Base-by-base conservation (phyloP, 2,888 invertebrate genomes). In the Phengaris arion region DNA sequence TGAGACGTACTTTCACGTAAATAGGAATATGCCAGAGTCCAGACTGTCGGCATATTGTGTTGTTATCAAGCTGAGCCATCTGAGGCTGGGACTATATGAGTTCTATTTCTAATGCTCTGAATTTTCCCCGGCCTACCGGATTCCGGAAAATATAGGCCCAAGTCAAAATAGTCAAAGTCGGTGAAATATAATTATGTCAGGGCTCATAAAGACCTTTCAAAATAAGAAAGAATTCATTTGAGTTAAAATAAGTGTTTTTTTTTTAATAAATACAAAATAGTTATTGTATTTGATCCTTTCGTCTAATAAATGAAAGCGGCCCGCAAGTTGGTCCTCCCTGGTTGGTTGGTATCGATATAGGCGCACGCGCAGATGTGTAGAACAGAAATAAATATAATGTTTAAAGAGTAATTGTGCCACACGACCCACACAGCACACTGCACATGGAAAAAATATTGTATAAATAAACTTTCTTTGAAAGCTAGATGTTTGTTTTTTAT, bases 381-480 rank as follows among this genome's bases (percentile, higher is more conserved):
- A 81, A 86, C 91, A 90, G 89, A 92, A 91, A 92, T 92, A 92
- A 91, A 92, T 91, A 91, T 85, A 88, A 90, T 91, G 90, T 88
- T 86, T 35, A 35, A 35, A 83, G 81, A 80, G 83, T 89, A 93
- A 93, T 92, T 92, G 93, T 91, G 90, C 92, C 91, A 88, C 90
- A 87, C 91, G 88, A 70, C 51, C 87, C 85, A 81, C 83, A 82
- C 81, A 70, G 84, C 87, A 84, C 80, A 82, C 81, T 73, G 84
- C 87, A 84, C 80, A 84, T 88, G 86, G 83, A 89, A 85, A 87
- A 87, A 88, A 86, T 81, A 79, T 84, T 88, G 45, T 74, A 88
- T 88, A 93, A 92, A 92, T 92, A 92, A 91, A 89, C 90, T 88
- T 87, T 87, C 87, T 88, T 88, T 87, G 87, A 89, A 90, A 86